Evolutionary conservation across 1,140 invertebrate species (phyloP), one percentile per base, ranked within the genome.

Genomic region (Lutraria rhynchaena): DNA sequence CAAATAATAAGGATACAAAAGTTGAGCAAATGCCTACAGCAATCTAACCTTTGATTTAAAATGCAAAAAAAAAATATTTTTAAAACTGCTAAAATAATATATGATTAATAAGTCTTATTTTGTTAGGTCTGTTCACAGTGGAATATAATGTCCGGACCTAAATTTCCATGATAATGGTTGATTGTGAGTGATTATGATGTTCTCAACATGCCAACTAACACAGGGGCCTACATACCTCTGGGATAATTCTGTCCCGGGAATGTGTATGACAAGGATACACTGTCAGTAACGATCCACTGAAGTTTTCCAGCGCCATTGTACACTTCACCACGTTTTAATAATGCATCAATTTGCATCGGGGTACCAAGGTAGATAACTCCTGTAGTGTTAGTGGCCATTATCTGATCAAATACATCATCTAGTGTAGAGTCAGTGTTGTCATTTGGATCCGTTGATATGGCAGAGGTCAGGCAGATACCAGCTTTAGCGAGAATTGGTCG

Each of bases 201-300:
- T n/a, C n/a, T n/a, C n/a, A n/a, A n/a, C n/a, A n/a, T n/a, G n/a
- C n/a, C n/a, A n/a, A n/a, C n/a, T n/a, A n/a, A n/a, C n/a, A n/a
- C n/a, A n/a, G n/a, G n/a, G n/a, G n/a, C n/a, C n/a, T 41, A 41
- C 31, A 19, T 78, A 60, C 90, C 89, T 69, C 85, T 87, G 69
- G 85, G 88, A 55, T 85, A 81, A 57, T 78, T 82, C 73, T 75
- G 65, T n/a, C 82, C 67, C 13, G 81, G 78, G 67, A 89, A 85
- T 27, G 76, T 82, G 0, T 81, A 67, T 53, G 88, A 78, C 35
- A 89, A 73, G 2, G 86, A 67, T 7, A 91, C 46, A 57, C 82
- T 85, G 35, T 92, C 86, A n/a, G 89, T 88, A 13, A 87, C 86
- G 22, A 89, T 63, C 87, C 90, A 90, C 73, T 90, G 92, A 17